Percentiles rank a stretch among this genome's conserved stretches.
Evolutionary conservation across 2,113 vertebrate species (phyloP).

Genomic region (Pristiophorus japonicus): DNA sequence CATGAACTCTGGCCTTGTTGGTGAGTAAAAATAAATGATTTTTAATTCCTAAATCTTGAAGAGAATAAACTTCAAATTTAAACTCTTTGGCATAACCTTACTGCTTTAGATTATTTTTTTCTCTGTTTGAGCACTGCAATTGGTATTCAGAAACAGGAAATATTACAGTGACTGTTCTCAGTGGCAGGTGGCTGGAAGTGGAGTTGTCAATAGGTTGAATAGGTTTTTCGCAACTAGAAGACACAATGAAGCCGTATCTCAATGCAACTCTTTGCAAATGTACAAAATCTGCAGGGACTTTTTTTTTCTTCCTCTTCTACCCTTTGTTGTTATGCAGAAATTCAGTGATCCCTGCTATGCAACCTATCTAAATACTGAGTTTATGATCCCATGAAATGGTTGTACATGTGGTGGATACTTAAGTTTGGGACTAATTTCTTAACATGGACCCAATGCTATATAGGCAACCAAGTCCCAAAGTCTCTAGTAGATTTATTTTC

Average conservation of each 20-base stretch:
- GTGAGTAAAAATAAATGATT: constrained; percentile 59
- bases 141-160: neutral
- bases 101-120: neutral
- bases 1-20: constrained; percentile 83
- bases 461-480: neutral
- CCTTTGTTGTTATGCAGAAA: neutral
- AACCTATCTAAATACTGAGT: neutral
- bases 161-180: neutral
- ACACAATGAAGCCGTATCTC: neutral
- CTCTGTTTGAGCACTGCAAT: neutral
- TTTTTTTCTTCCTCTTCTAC: neutral
- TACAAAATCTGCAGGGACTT: neutral
- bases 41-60: constrained; percentile 41
- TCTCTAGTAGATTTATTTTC: neutral
- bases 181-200: neutral
- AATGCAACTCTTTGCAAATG: neutral
- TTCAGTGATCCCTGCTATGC: neutral
- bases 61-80: no score
- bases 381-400: neutral
- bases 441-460: neutral
- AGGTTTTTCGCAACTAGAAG: neutral
- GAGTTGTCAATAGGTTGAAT: neutral
- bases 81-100: neutral
- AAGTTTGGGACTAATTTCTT: neutral
- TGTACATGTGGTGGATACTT: neutral